Evolutionary conservation across 2,797 vertebrate species (phyloP), one percentile per base, ranked within the genome.

Genomic region (Thalassophryne amazonica): DNA sequence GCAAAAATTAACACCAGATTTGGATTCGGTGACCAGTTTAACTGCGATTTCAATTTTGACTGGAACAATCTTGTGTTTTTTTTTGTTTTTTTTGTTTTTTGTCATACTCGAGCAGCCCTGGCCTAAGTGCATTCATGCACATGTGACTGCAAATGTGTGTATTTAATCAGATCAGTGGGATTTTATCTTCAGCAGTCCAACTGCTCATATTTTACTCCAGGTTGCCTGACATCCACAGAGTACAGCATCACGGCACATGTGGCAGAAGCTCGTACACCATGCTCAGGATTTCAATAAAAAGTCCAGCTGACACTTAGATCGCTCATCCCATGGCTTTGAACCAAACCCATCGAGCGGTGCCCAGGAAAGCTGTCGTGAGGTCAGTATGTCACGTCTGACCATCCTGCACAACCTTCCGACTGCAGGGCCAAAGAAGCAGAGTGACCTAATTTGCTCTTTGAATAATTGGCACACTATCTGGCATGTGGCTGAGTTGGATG

Each of bases 391-490:
- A 77, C 71, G 37, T 48, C 50, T 27, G 62, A 81, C 76, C 74
- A 69, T 86, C 81, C 84, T 80, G 74, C 74, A 66, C 63, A 57
- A 59, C 25, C 53, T 49, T 68, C 57, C 45, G 52, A 56, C 67
- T 42, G 51, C 45, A 38, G 66, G 61, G 72, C 72, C 34, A 29
- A 71, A 78, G 73, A 64, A 84, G 59, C 63, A 18, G 63, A 75
- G 69, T 88, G 84, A 87, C 86, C 88, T 77, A 88, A 89, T 89
- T 89, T 87, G 78, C 69, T 21, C 37, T 65, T 72, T 86, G 84
- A 86, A 79, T 86, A 82, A 87, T 86, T 76, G 58, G 60, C 54
- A 47, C 52, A 19, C 64, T 52, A 51, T 66, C 65, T 69, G 68
- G 63, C 58, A 52, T 63, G 39, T 47, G 59, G 64, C 60, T 59